Evolutionary conservation across 92 coral and sea anemone species (phyloP), one percentile per base, ranked within the genome.

Genomic region (Paragorgia papillata): DNA sequence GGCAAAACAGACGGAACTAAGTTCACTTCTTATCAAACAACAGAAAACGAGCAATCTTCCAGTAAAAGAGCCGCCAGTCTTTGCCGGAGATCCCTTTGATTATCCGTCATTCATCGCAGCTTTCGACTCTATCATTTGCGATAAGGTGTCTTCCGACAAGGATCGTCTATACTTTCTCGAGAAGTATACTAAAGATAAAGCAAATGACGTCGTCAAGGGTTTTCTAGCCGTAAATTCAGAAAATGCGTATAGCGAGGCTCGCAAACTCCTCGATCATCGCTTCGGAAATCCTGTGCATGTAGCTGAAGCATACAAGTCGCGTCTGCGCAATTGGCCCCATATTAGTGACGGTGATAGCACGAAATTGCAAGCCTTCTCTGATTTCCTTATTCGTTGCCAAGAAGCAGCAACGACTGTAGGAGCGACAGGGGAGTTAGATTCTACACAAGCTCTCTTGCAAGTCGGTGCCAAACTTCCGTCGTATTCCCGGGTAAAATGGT

Each of bases 121-220:
- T 13, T 88, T 85, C 44, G 92, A 88, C 46, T 26, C 79, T 10
- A 88, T 85, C 27, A 84, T 89, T 15, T 57, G 40, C 34, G 43
- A 57, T 0, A 86, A 61, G 27, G 89, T 87, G 10, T 35, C 81
- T 0, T 31, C 81, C 2, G 80, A 87, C 17, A 71, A 29, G 32
- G 90, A 80, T 22, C 66, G 82, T 2, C 69, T 89, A 41, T 86
- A 79, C 51, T 86, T 73, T 46, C 83, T 83, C 13, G 82, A 89
- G 82, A n/a, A n/a, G 61, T 85, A 89, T 68, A 85, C 88, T 1
- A 79, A 24, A 10, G 93, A 84, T 28, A 86, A 86, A 61, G 88
- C 85, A 2, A 86, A 86, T 53, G 76, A 83, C n/a, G 82, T 76
- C 24, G 75, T 89, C 15, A 80, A 81, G 53, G 87, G 89, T 12